Evolutionary conservation across 2,113 vertebrate genomes (phyloP).

Genomic region (Cavia aperea): DNA sequence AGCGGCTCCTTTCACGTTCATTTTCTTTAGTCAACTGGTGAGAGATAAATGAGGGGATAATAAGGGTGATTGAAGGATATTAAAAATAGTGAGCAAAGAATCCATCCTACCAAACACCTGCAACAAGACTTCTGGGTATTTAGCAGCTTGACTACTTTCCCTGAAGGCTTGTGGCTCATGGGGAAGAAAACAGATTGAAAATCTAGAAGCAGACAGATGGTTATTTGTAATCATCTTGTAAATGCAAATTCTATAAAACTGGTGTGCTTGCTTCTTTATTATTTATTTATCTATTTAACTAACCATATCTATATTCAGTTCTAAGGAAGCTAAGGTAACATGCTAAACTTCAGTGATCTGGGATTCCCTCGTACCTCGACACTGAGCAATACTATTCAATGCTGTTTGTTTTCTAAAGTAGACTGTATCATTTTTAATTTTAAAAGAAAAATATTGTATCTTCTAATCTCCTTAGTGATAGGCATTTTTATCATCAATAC

Average conservation of each 20-base stretch:
- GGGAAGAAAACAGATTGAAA: slow-evolving; percentile 74
- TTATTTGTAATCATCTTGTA: slow-evolving; percentile 79
- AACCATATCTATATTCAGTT: slow-evolving; percentile 56
- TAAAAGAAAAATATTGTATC: slow-evolving; percentile 54
- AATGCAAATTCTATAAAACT: slow-evolving; percentile 75
- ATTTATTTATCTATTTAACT: slow-evolving; percentile 57
- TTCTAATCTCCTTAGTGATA: slow-evolving; percentile 53
- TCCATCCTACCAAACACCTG: slow-evolving; percentile 75
- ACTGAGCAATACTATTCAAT: slow-evolving; percentile 37
- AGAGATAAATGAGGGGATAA: background rate
- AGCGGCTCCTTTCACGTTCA: background rate
- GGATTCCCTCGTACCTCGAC: background rate
- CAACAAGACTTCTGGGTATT: slow-evolving; percentile 66
- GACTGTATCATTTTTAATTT: slow-evolving; percentile 44
- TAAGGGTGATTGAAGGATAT: slow-evolving; percentile 28
- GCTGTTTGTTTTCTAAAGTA: slow-evolving; percentile 58
- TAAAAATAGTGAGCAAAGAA: slow-evolving; percentile 66
- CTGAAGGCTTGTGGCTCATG: slow-evolving; percentile 69
- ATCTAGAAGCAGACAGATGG: slow-evolving; percentile 76
- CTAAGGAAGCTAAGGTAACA: slow-evolving; percentile 48
- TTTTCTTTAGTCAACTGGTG: background rate
- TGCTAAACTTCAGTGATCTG: slow-evolving; percentile 66
- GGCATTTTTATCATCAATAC: slow-evolving; percentile 14
- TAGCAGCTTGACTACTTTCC: slow-evolving; percentile 70
- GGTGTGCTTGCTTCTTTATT: slow-evolving; percentile 37